These are phyloP conservation scores for Sitophilus oryzae DNA, from an alignment of 1,140 invertebrate genomes.

Conservation along the genomic window DNA sequence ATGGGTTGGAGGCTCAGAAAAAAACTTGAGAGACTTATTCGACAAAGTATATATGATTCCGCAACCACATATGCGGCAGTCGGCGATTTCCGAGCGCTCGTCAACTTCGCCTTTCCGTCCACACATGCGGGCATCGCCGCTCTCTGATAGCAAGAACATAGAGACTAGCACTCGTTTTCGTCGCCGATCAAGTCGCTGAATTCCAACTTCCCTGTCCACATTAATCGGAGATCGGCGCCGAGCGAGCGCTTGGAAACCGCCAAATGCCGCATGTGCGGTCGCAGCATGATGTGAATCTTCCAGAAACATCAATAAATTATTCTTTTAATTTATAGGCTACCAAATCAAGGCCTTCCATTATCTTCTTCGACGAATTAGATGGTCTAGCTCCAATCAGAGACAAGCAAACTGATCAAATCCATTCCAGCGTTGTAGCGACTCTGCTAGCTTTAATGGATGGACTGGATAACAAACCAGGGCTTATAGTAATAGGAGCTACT, in stretches of 20 bases:
- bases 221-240: too few relatives aligned
- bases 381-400: conserved; percentile 80
- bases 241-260: too few relatives aligned
- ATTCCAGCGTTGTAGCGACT: conserved; percentile 85
- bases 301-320: background rate
- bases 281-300: too few relatives aligned
- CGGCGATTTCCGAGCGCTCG: too few relatives aligned
- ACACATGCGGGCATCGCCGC: too few relatives aligned
- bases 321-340: conserved; percentile 50
- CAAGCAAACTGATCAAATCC: conserved; percentile 83
- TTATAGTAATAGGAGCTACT: conserved; percentile 79
- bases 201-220: too few relatives aligned
- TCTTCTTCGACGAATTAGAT: conserved; percentile 88
- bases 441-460: conserved; percentile 87
- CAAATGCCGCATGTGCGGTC: too few relatives aligned
- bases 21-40: conserved; percentile 49
- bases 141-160: too few relatives aligned
- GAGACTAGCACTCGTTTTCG: too few relatives aligned
- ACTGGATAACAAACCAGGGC: conserved; percentile 57
- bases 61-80: too few relatives aligned
- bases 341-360: conserved; percentile 74
- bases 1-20: conserved; percentile 53
- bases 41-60: conserved; percentile 38
- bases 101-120: too few relatives aligned
- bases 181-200: too few relatives aligned